Conservation (phyloP, 2,113 vertebrate genomes). For the Polyodon spathula region DNA sequence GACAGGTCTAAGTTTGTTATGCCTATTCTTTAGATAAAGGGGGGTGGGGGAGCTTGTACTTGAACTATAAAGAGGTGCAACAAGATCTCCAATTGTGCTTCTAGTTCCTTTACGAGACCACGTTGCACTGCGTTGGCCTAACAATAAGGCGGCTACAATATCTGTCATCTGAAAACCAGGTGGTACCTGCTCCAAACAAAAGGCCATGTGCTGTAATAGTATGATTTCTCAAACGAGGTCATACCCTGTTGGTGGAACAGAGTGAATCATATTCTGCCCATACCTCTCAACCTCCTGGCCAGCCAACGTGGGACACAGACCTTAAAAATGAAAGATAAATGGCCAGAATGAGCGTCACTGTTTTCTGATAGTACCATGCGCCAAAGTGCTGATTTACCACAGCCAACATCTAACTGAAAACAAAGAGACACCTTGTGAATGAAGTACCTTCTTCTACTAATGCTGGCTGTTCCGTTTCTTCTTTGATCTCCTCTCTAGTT, state of each 20-base stretch:
- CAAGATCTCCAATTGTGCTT: too few species aligned
- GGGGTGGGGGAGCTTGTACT: too few species aligned
- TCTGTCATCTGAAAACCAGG: not conserved
- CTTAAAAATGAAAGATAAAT: slow-evolving; percentile 10
- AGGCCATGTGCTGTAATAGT: slow-evolving; percentile 21
- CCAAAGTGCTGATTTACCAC: slow-evolving; percentile 16
- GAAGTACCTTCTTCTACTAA: slow-evolving; percentile 77
- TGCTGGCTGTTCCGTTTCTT: slow-evolving; percentile 75
- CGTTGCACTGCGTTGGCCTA: too few species aligned
- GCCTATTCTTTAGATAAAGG: too few species aligned
- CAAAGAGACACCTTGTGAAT: not conserved
- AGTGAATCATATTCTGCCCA: slow-evolving; percentile 33
- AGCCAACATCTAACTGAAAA: slow-evolving; percentile 3
- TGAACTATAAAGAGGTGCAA: too few species aligned
- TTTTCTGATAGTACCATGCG: slow-evolving; percentile 12
- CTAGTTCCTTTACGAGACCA: too few species aligned
- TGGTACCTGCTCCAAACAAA: slow-evolving; percentile 18
- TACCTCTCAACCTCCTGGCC: slow-evolving; percentile 34
- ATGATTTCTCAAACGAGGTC: slow-evolving; percentile 20
- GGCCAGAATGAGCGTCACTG: slow-evolving; percentile 11
- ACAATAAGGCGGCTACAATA: too few species aligned
- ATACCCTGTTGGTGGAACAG: slow-evolving; percentile 26
- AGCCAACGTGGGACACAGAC: slow-evolving; percentile 16
- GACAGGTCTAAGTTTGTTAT: too few species aligned
- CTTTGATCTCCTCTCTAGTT: slow-evolving; percentile 77